Base-by-base conservation (phyloP, 2,113 vertebrate species). In the Apodemus sylvaticus region DNA sequence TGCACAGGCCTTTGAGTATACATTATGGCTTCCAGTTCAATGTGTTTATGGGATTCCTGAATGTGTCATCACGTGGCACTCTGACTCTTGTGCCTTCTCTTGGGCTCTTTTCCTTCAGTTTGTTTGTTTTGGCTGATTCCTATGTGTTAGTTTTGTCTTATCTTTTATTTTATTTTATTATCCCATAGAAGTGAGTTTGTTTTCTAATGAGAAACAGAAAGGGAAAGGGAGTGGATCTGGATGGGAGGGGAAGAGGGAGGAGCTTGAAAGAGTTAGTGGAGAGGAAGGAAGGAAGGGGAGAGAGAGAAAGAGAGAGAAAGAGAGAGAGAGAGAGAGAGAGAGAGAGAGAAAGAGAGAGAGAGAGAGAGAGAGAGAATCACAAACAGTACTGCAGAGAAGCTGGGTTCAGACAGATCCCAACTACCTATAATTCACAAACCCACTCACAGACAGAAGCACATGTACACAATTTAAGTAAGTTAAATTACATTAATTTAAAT, bases 361-460 rank as follows among this genome's bases (percentile, higher is more conserved):
- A 7, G 17, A 77, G 12, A 16, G 13, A 34, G 12, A 14, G 4
- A 31, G 29, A 0, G 4, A 31, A 26, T 0, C 7, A 5, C 1
- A 19, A 42, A 1, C 31, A 5, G 39, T 66, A 45, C 20, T 66
- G 39, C 8, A 34, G 24, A 66, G 29, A 34, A 86, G 26, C 29
- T 34, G 4, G 16, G 2, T 31, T 66, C 8, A 14, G 83, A 22
- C 7, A 7, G 17, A 68, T 86, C 83, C 48, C 29, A 86, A 48
- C 17, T 7, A 0, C 17, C 39, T 64, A 12, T 22, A 48, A 36
- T 10, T 48, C 31, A 86, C 29, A 66, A 42, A 66, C 2, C 20
- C 34, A 45, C n/a, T 39, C 24, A 58, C 24, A 42, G 55, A 83
- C 22, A 83, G 24, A 42, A 39, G n/a, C 60, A 86, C 17, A 48